Evolutionary conservation across 2,888 invertebrate species (phyloP).

Genomic region (Plebejus anna): DNA sequence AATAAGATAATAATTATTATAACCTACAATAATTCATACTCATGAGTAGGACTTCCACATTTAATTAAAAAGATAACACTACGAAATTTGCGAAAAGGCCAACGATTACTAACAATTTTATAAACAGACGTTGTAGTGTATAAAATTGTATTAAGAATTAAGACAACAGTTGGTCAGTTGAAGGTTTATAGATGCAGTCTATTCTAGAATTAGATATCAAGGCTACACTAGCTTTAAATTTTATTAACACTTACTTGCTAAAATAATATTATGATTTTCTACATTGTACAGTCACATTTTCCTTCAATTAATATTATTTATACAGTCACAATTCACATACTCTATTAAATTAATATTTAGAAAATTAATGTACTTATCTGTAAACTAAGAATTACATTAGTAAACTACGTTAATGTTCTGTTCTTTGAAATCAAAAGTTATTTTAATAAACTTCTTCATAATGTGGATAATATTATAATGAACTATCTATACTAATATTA

Average conservation of each 20-base stretch:
- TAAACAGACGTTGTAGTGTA: not conserved
- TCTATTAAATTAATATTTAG: not conserved
- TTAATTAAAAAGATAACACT: not conserved
- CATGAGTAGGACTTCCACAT: not conserved
- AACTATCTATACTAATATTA: not conserved
- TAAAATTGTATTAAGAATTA: not conserved
- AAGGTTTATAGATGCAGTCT: slow-evolving; percentile 11
- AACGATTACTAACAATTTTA: not conserved
- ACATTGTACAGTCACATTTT: not conserved
- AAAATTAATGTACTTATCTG: not conserved
- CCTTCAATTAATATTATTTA: not conserved
- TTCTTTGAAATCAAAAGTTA: not conserved
- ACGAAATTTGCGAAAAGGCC: not conserved
- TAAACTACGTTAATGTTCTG: not conserved
- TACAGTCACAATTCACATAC: not conserved
- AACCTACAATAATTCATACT: too few relatives aligned
- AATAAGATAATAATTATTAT: too few relatives aligned
- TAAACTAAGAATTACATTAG: not conserved
- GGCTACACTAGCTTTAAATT: not conserved
- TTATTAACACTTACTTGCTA: not conserved
- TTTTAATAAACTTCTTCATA: not conserved
- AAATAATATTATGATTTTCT: not conserved
- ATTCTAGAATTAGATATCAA: slow-evolving; percentile 15
- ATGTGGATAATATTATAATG: not conserved
- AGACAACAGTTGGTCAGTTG: slow-evolving; percentile 11